Percentiles rank a stretch among this genome's conserved stretches.
phyloP scores from a whole-genome alignment of 2,113 vertebrate species.

The Cercopithecus mona region DNA sequence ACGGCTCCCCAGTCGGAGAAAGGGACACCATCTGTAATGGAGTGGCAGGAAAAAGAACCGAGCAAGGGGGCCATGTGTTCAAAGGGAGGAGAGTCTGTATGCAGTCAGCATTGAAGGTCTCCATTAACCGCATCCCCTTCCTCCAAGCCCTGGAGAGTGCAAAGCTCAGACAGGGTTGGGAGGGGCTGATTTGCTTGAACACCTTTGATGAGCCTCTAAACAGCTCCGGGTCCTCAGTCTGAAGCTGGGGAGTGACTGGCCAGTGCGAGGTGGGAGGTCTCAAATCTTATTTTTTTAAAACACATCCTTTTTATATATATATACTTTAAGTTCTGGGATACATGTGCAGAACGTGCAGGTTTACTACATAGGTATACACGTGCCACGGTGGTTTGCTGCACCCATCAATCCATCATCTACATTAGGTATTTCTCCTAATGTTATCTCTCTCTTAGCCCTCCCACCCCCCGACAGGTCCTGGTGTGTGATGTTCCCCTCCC shows the following conservation, averaged over 20 bases:
- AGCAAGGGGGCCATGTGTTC: neutral
- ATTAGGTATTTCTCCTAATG: too few species aligned
- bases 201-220: neutral
- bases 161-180: neutral
- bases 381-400: too few species aligned
- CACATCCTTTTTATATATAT: neutral
- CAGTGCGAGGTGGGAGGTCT: neutral
- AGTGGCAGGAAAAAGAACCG: neutral
- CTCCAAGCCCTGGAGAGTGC: neutral
- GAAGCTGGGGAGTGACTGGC: neutral
- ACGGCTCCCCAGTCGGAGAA: neutral
- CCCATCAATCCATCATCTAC: too few species aligned
- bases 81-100: neutral
- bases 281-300: neutral
- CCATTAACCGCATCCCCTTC: neutral
- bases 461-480: too few species aligned
- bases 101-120: neutral
- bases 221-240: neutral
- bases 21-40: neutral
- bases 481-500: too few species aligned
- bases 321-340: too few species aligned
- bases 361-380: too few species aligned
- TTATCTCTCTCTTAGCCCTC: too few species aligned
- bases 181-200: neutral
- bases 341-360: too few species aligned